These are phyloP conservation scores for Zingel zingel DNA, from an alignment of 2,113 vertebrate species.

Conservation along the genomic window DNA sequence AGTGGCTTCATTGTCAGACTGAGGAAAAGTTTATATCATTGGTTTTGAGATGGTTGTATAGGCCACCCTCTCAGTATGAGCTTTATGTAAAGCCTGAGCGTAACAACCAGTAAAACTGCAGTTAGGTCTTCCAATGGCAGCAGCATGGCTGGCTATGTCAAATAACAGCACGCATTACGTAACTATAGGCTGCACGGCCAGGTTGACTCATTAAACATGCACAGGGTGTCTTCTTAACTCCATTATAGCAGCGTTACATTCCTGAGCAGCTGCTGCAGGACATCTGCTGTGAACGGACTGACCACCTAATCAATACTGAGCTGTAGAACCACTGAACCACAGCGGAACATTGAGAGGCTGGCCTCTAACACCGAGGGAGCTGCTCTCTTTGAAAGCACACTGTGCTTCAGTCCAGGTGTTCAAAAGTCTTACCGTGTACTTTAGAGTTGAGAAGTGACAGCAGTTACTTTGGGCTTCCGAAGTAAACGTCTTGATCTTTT, in stretches of 20 bases:
- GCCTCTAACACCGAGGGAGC: conserved; percentile 37
- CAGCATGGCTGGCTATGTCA: background rate
- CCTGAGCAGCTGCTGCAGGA: conserved; percentile 57
- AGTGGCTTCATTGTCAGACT: background rate
- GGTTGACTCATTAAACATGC: conserved; percentile 55
- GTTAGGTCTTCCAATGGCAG: background rate
- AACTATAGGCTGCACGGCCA: conserved; percentile 22
- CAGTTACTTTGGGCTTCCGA: background rate
- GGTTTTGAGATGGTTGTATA: background rate
- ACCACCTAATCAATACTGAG: conserved; percentile 57
- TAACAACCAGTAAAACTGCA: background rate
- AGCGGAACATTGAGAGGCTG: conserved; percentile 30
- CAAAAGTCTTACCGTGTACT: background rate
- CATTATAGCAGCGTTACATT: conserved; percentile 25
- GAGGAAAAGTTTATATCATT: background rate
- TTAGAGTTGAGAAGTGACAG: background rate
- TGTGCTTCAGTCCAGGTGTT: conserved; percentile 11
- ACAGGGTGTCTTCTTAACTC: background rate
- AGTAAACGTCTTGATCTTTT: background rate
- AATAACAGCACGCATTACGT: conserved; percentile 10
- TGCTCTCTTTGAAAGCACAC: conserved; percentile 19
- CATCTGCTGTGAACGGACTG: conserved; percentile 61
- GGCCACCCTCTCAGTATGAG: background rate
- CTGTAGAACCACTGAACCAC: conserved; percentile 7
- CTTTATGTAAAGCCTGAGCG: too few relatives aligned